Evolutionary conservation across 2,113 vertebrate genomes (phyloP).

Genomic region (Neodontobutis hainanensis): DNA sequence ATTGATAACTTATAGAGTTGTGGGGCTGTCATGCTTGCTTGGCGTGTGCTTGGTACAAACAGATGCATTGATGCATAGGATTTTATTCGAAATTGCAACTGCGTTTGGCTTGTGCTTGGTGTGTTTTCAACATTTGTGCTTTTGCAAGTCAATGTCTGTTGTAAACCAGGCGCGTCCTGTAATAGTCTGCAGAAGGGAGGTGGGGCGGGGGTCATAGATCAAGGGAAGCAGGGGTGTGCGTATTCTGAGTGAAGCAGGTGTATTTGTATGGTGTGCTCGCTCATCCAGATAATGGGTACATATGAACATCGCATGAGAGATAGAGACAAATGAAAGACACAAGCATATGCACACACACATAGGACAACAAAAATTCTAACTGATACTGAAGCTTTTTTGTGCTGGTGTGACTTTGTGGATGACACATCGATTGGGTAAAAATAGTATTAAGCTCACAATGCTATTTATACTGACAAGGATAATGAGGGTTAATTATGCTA

Average conservation of each 20-base stretch:
- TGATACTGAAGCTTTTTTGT: background rate
- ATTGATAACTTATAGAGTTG: background rate
- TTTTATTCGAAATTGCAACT: background rate
- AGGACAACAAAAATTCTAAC: background rate
- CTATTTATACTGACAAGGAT: conserved; percentile 45
- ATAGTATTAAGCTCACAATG: conserved; percentile 38
- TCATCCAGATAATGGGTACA: conserved; percentile 56
- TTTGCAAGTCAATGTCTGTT: background rate
- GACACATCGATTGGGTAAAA: conserved; percentile 55
- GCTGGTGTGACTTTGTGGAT: conserved; percentile 18
- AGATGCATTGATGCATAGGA: conserved; percentile 5
- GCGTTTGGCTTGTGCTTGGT: conserved; percentile 4
- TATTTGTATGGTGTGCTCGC: conserved; percentile 39
- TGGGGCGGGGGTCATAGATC: conserved; percentile 32
- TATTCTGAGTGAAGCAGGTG: conserved; percentile 29
- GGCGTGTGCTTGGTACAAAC: background rate
- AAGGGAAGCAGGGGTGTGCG: conserved; percentile 42
- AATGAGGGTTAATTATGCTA: conserved; percentile 35
- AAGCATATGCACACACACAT: conserved; percentile 6
- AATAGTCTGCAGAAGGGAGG: conserved; percentile 5
- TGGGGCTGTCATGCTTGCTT: conserved; percentile 12
- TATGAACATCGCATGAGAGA: conserved; percentile 44
- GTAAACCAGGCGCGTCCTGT: conserved; percentile 8
- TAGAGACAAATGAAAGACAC: conserved; percentile 30
- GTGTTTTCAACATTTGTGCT: background rate